These are phyloP conservation scores for Diabrotica virgifera DNA, from an alignment of 1,140 invertebrate species.

Conservation along the genomic window DNA sequence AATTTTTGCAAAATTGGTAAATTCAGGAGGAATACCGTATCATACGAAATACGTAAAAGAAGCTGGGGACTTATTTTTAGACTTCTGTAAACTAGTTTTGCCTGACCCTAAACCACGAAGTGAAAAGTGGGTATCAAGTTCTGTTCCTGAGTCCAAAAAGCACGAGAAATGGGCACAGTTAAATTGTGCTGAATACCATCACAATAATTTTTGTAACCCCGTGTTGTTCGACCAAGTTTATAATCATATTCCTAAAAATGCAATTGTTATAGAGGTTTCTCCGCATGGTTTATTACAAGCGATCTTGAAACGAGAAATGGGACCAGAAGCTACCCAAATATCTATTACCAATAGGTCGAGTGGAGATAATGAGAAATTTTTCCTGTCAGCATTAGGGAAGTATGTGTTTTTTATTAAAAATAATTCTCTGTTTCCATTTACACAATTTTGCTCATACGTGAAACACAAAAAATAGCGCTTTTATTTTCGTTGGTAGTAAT, in stretches of 20 bases:
- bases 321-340: conserved; percentile 61
- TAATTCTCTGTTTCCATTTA: too few species aligned
- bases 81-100: conserved; percentile 68
- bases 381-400: conserved; percentile 73
- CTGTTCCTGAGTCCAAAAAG: conserved; percentile 75
- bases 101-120: conserved; percentile 67
- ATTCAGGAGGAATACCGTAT: conserved; percentile 76
- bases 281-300: conserved; percentile 76
- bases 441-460: too few species aligned
- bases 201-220: conserved; percentile 80
- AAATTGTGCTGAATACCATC: conserved; percentile 87
- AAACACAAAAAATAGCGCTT: too few species aligned
- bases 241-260: conserved; percentile 70
- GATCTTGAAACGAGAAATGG: conserved; percentile 65
- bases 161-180: conserved; percentile 58
- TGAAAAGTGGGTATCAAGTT: conserved; percentile 81
- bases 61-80: conserved; percentile 69
- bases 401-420: conserved; percentile 45
- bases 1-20: conserved; percentile 79
- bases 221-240: conserved; percentile 84
- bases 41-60: conserved; percentile 75
- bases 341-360: conserved; percentile 72
- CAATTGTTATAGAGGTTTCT: conserved; percentile 75
- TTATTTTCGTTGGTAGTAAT: too few species aligned
- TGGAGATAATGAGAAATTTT: conserved; percentile 64